phyloP scores from a whole-genome alignment of 2,113 vertebrate species.

The Ammodytes marinus region DNA sequence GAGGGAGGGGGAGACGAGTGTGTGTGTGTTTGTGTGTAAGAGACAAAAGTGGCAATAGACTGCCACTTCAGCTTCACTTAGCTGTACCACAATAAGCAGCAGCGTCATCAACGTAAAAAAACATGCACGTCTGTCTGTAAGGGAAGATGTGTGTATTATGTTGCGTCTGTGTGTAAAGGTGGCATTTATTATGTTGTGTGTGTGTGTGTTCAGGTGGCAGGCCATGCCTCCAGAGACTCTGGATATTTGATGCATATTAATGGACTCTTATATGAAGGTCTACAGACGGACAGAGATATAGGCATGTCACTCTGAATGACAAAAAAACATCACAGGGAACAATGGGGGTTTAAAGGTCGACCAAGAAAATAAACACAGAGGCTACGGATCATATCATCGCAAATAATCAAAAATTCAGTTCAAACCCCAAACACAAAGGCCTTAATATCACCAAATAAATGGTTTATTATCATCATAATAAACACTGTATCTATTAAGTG shows the following conservation, averaged over 20 bases:
- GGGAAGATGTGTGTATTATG: constrained; percentile 11
- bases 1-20: constrained; percentile 37
- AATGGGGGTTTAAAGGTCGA: constrained; percentile 44
- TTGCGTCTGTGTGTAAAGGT: constrained; percentile 7
- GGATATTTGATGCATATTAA: constrained; percentile 22
- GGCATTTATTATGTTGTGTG: neutral
- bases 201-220: constrained; percentile 11
- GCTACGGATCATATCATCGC: neutral
- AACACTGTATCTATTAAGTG: neutral
- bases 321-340: constrained; percentile 39
- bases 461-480: neutral
- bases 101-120: constrained; percentile 31
- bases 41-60: constrained; percentile 54
- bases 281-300: constrained; percentile 48
- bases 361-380: constrained; percentile 5
- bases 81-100: constrained; percentile 50
- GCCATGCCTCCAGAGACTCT: constrained; percentile 15
- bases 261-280: neutral
- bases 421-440: constrained; percentile 5
- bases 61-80: constrained; percentile 61
- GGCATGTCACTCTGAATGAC: constrained; percentile 55
- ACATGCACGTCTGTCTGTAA: constrained; percentile 16
- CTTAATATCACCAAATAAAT: neutral
- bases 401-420: constrained; percentile 4
- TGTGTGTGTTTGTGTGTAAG: constrained; percentile 21